Base-by-base conservation (phyloP, 2,113 vertebrate genomes). In the Trogon melanurus region DNA sequence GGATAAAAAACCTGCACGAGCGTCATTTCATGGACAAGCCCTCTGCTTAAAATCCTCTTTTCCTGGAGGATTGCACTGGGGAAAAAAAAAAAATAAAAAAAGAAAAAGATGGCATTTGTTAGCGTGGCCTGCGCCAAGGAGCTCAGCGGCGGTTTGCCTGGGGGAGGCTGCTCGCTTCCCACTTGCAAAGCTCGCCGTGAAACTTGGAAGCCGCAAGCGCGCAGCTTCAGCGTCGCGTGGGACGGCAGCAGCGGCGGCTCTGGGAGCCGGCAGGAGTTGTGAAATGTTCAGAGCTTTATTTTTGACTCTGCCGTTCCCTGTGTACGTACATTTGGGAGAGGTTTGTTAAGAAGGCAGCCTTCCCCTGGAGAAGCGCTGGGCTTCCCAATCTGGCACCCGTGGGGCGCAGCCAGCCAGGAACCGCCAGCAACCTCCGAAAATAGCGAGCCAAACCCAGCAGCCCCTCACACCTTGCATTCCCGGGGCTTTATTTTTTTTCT, bases 251-350 rank as follows among this genome's bases (percentile, higher is more conserved):
- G 48, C 51, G 22, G 88, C n/a, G 5, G 95, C 88, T 86, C 76
- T 1, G 76, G 90, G 79, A 94, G 93, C 88, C 76, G 70, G 86
- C 93, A 47, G 91, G 93, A 96, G 90, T 47, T 97, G 95, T 93
- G 95, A 96, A 93, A 92, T 92, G 86, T 94, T 95, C 95, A 10
- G 88, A 67, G 95, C 88, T 95, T 96, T 96, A 95, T 97, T 96
- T 97, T 95, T 96, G 83, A 88, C 93, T 96, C 85, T 3, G 7
- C 73, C 14, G 1, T 22, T 96, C 65, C 85, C 91, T 66, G 88
- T 88, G 85, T 94, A 32, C 22, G 79, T 91, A 84, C 79, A 18
- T 50, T 11, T 20, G 72, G 74, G 90, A 85, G 95, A 73, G 79
- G 53, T 10, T 89, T 83, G 27, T 72, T 87, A 18, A 9, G 36